Base-by-base conservation (phyloP, 1,140 invertebrate genomes). In the Camponotus floridanus region DNA sequence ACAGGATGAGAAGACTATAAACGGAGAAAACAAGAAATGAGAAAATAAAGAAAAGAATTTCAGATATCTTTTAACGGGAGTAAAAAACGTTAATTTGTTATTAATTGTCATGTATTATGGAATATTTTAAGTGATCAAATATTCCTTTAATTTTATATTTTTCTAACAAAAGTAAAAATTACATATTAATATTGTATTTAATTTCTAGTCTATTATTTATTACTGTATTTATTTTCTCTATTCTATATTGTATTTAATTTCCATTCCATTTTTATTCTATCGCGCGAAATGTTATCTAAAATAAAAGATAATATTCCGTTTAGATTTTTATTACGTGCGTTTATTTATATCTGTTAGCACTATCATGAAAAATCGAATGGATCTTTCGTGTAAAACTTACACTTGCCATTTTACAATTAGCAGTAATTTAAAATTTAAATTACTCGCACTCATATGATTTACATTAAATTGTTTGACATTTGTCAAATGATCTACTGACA, bases 381-480 rank as follows among this genome's bases (percentile, higher is more conserved):
- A n/a, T 78, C 61, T 67, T 62, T 48, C 42, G 36, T 15, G n/a
- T 42, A 45, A 51, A 26, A 11, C 15, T 39, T 26, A 26, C n/a
- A 31, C n/a, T 67, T 31, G 42, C 15, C 42, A 18, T 8, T 15
- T 15, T 18, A 42, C 45, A 36, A 78, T 65, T 78, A 57, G 73
- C 39, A 39, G 26, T 76, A 39, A 39, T 42, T 51, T 39, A n/a
- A 78, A 78, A 42, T 65, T 78, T 65, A 65, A 78, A 78, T 26
- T 36, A 78, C 18, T 78, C 18, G 31, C 39, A 21, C n/a, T 33
- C 61, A 13, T 65, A n/a, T 78, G 42, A 78, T 42, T 65, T 78
- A 31, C 61, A 42, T 33, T 67, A 18, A 67, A 67, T 79, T n/a
- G 31, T 61, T 36, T 7, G 42, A 79, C 45, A n/a, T 67, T 79